Percentiles rank a stretch among this genome's conserved stretches.
Evolutionary conservation across 2,113 vertebrate species (phyloP).

Genomic region (Eulemur macaco): DNA sequence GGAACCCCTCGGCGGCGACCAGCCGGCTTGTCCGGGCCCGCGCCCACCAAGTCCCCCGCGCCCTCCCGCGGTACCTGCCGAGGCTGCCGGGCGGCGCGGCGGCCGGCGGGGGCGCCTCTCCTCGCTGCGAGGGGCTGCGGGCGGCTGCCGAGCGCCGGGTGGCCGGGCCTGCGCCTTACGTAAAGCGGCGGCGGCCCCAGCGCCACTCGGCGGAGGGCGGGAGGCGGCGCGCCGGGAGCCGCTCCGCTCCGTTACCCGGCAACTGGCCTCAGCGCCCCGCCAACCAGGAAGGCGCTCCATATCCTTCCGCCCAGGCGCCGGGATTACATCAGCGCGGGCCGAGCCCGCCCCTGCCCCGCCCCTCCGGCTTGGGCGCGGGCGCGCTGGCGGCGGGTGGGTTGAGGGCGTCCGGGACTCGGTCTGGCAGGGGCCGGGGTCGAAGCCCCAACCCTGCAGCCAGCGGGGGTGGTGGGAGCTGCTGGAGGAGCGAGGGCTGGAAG

Average conservation of each 20-base stretch:
- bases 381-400: background rate
- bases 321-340: conserved; percentile 57
- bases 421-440: rapidly evolving
- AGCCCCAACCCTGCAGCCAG: rapidly evolving
- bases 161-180: conserved; percentile 83
- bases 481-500: rapidly evolving
- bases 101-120: conserved; percentile 45
- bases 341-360: conserved; percentile 24
- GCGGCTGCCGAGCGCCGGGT: conserved; percentile 72
- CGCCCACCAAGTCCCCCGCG: background rate
- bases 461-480: rapidly evolving
- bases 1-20: background rate
- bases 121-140: conserved; percentile 52
- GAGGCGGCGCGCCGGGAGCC: conserved; percentile 66
- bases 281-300: conserved; percentile 68
- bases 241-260: conserved; percentile 81
- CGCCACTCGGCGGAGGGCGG: conserved; percentile 79
- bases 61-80: conserved; percentile 72
- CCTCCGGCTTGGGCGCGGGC: background rate
- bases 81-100: conserved; percentile 77
- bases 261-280: conserved; percentile 80
- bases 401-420: rapidly evolving
- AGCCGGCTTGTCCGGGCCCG: background rate
- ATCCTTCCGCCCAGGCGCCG: conserved; percentile 84
- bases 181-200: conserved; percentile 83